phyloP scores from a whole-genome alignment of 2,113 vertebrate species.

The Dryoscopus gambensis region DNA sequence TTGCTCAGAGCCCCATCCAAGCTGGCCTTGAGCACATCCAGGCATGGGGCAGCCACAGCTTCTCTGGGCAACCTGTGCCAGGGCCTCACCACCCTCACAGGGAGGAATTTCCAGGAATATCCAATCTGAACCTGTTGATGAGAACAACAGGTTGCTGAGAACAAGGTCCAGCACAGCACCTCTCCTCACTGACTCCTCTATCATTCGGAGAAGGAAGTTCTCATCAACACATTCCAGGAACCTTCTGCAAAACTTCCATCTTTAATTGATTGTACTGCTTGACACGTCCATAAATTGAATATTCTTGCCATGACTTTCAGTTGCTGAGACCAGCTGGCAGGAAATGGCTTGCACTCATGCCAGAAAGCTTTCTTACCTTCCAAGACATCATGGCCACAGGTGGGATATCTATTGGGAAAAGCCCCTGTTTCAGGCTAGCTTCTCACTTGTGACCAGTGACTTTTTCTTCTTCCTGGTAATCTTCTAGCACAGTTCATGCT shows the following conservation, averaged over 20 bases:
- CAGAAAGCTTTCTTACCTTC: background rate
- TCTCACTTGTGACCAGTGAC: background rate
- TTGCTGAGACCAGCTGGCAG: background rate
- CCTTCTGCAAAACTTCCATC: background rate
- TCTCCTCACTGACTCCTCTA: background rate
- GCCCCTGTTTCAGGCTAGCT: background rate
- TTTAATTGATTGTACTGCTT: background rate
- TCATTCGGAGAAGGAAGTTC: background rate
- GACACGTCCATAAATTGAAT: background rate
- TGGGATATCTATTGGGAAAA: background rate
- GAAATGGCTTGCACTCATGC: background rate
- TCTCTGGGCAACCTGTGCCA: background rate
- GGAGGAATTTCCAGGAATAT: background rate
- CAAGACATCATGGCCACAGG: background rate
- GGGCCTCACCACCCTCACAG: background rate
- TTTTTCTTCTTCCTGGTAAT: background rate
- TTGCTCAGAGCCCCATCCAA: accelerated
- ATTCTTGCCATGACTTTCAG: background rate
- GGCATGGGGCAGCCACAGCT: background rate
- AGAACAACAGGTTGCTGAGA: background rate
- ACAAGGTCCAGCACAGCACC: background rate
- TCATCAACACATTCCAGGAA: background rate
- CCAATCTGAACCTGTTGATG: background rate
- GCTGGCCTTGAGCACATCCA: background rate
- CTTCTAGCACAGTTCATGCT: background rate